A percentile compares a stretch with the other conserved stretches of the same genome.
phyloP scores from a whole-genome alignment of 2,888 invertebrate species.

The Tiliacea aurago region DNA sequence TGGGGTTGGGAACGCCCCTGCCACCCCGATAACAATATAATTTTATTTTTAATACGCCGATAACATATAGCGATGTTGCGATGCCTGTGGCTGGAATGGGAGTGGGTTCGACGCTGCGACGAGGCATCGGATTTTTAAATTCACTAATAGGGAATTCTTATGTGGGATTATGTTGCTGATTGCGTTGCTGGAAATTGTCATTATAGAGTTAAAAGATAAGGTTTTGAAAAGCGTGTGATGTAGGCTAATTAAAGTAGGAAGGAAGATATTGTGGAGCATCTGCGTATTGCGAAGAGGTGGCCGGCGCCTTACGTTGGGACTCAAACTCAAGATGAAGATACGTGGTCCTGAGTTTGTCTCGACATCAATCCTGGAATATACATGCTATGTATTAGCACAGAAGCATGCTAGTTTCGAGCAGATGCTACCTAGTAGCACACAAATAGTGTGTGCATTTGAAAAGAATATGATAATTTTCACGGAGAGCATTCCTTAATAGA shows the following conservation, averaged over 20 bases:
- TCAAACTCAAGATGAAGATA: not conserved
- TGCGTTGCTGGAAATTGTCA: conserved; percentile 15
- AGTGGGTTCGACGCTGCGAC: conserved; percentile 43
- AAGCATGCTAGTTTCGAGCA: not conserved
- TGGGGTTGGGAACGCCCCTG: conserved; percentile 70
- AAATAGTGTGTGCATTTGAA: too few relatives aligned
- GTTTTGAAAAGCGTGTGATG: not conserved
- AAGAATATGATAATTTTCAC: not conserved
- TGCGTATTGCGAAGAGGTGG: not conserved
- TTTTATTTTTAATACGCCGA: conserved; percentile 83
- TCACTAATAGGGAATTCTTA: conserved; percentile 43
- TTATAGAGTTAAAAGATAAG: not conserved
- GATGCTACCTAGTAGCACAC: too few relatives aligned
- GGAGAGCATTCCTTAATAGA: not conserved
- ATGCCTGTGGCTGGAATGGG: conserved; percentile 29
- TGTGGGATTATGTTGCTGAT: conserved; percentile 42
- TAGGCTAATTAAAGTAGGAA: not conserved
- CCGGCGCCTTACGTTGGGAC: not conserved
- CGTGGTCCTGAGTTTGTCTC: not conserved
- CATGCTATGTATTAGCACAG: not conserved
- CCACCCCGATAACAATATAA: conserved; percentile 75
- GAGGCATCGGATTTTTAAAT: conserved; percentile 38
- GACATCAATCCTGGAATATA: not conserved
- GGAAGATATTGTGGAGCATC: too few relatives aligned
- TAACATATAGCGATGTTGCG: conserved; percentile 61